Conservation (phyloP, 2,888 invertebrate genomes). For the Pardosa pseudoannulata region DNA sequence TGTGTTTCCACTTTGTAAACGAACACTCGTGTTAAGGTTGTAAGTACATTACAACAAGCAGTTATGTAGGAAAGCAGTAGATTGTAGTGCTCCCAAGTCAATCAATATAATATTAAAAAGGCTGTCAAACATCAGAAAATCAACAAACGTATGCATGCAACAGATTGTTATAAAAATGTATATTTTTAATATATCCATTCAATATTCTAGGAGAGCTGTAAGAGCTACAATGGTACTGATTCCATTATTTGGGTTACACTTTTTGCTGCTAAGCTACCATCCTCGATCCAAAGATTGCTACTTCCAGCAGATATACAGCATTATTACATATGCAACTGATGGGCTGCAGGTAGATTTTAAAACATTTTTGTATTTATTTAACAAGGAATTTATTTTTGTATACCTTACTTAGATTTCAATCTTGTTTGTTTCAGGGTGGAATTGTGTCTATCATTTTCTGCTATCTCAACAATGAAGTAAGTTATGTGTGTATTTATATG, state of each 20-base stretch:
- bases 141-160: no score
- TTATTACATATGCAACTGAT: constrained; percentile 78
- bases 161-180: no score
- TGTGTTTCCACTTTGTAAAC: no score
- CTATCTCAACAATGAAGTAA: constrained; percentile 78
- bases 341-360: constrained; percentile 78
- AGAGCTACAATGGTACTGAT: constrained; percentile 79
- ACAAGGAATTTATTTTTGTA: neutral
- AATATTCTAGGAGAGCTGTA: constrained; percentile 78
- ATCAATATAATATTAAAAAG: no score
- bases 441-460: constrained; percentile 78
- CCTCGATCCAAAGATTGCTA: constrained; percentile 73
- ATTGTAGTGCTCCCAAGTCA: no score
- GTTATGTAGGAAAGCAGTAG: no score
- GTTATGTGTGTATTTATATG: no score
- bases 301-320: constrained; percentile 77
- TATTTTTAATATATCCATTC: no score
- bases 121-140: no score
- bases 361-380: neutral
- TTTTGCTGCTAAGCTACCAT: constrained; percentile 78
- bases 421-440: constrained; percentile 77
- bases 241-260: constrained; percentile 80
- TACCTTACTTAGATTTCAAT: constrained; percentile 75
- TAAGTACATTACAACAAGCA: no score
- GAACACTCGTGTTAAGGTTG: no score